Evolutionary conservation across 2,888 invertebrate species (phyloP).

Genomic region (Brachynemurus nebulosus): DNA sequence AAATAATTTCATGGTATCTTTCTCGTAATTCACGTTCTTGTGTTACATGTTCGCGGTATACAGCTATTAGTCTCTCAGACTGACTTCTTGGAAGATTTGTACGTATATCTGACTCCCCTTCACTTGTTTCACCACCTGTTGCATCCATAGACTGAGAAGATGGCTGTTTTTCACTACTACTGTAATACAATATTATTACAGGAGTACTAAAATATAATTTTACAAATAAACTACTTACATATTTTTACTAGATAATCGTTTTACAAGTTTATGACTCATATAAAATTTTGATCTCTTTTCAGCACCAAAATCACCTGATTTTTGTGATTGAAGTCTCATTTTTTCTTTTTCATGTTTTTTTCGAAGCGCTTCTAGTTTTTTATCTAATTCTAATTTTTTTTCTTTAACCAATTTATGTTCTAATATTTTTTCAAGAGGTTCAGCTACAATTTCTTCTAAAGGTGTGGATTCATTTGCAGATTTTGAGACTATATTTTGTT

Average conservation of each 20-base stretch:
- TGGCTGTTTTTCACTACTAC: not conserved
- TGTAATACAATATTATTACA: not conserved
- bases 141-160: conserved; percentile 17
- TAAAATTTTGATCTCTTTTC: conserved; percentile 57
- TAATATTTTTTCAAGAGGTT: conserved; percentile 64
- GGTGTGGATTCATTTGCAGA: conserved; percentile 29
- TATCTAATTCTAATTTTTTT: conserved; percentile 69
- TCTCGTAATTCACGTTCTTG: conserved; percentile 65
- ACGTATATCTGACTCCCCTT: conserved; percentile 32
- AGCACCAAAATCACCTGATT: conserved; percentile 43
- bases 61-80: conserved; percentile 46
- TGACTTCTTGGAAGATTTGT: conserved; percentile 43
- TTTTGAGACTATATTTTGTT: conserved; percentile 26
- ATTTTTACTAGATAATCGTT: conserved; percentile 62
- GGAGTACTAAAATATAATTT: conserved; percentile 3
- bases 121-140: conserved; percentile 30
- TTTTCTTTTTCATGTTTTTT: conserved; percentile 73
- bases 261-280: conserved; percentile 58
- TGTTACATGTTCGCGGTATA: conserved; percentile 51
- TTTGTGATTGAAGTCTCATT: conserved; percentile 40
- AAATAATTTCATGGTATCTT: conserved; percentile 71
- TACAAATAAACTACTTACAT: conserved; percentile 42
- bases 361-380: conserved; percentile 69
- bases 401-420: conserved; percentile 72
- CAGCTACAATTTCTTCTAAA: conserved; percentile 52